A percentile compares a stretch with the other conserved stretches of the same genome.
phyloP scores from a whole-genome alignment of 2,888 invertebrate genomes.

The Odontocolon sp. region DNA sequence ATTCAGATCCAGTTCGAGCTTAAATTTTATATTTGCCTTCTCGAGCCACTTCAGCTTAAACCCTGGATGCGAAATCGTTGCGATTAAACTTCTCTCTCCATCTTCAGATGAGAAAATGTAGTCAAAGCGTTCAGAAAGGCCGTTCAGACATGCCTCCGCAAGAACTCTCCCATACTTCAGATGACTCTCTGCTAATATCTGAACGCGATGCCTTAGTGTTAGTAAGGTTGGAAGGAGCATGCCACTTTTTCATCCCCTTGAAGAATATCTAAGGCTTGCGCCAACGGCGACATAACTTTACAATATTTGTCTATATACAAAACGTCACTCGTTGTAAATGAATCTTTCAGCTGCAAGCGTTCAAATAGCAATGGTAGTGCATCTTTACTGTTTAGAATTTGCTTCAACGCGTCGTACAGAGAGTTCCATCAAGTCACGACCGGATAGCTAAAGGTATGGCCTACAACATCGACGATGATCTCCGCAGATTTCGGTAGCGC shows the following conservation, averaged over 20 bases:
- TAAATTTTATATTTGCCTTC: background rate
- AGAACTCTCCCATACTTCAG: background rate
- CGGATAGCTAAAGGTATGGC: slow-evolving; percentile 24
- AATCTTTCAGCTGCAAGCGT: background rate
- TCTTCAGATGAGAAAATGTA: background rate
- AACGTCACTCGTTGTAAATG: background rate
- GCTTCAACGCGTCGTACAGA: background rate
- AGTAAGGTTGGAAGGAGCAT: slow-evolving; percentile 18
- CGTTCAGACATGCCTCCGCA: background rate
- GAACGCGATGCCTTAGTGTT: slow-evolving; percentile 1
- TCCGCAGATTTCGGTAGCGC: slow-evolving; percentile 43
- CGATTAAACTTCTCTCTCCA: background rate
- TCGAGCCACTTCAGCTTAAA: slow-evolving; percentile 13
- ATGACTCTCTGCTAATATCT: background rate
- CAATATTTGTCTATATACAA: background rate
- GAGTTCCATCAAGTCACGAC: background rate
- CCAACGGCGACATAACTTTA: background rate
- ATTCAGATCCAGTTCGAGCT: background rate
- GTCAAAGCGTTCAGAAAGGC: background rate
- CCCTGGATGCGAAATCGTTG: slow-evolving; percentile 1
- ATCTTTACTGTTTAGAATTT: background rate
- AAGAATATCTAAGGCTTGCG: background rate
- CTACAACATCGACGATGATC: slow-evolving; percentile 9
- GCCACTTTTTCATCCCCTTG: slow-evolving; percentile 1
- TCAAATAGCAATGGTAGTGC: background rate